phyloP scores from a whole-genome alignment of 2,888 invertebrate genomes.

The Plemyria rubiginata region DNA sequence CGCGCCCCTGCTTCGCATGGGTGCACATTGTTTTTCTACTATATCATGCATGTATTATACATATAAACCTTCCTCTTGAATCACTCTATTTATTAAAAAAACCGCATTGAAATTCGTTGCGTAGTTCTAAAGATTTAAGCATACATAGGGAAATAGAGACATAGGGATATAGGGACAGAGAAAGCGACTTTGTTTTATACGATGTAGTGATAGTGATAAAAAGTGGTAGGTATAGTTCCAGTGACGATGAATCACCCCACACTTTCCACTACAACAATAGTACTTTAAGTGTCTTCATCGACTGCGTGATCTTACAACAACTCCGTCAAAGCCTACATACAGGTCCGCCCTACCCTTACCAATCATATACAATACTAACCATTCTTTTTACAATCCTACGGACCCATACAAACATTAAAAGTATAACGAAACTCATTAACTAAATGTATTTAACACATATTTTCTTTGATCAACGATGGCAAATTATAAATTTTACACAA shows the following conservation, averaged over 20 bases:
- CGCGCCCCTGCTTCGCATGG: too few relatives aligned
- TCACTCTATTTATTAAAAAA: too few relatives aligned
- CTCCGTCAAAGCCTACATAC: constrained; percentile 72
- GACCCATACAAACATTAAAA: constrained; percentile 68
- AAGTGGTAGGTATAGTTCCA: constrained; percentile 32
- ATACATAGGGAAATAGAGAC: too few relatives aligned
- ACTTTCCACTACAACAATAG: constrained; percentile 73
- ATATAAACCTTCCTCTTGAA: too few relatives aligned
- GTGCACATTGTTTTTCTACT: too few relatives aligned
- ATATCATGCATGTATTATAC: too few relatives aligned
- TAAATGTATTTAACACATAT: constrained; percentile 79
- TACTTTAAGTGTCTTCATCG: constrained; percentile 82
- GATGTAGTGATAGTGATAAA: too few relatives aligned
- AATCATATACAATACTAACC: constrained; percentile 80
- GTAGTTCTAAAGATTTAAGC: too few relatives aligned
- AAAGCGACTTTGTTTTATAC: too few relatives aligned
- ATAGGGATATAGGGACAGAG: too few relatives aligned
- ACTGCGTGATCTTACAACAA: constrained; percentile 78
- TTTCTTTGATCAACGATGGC: constrained; percentile 83
- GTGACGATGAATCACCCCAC: constrained; percentile 48
- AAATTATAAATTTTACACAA: constrained; percentile 80
- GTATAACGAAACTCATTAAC: constrained; percentile 80
- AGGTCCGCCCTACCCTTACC: constrained; percentile 66
- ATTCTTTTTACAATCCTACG: constrained; percentile 74
- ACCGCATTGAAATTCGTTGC: too few relatives aligned